Evolutionary conservation across 2,113 vertebrate species (phyloP), one percentile per base, ranked within the genome.

Genomic region (Eretmochelys imbricata): DNA sequence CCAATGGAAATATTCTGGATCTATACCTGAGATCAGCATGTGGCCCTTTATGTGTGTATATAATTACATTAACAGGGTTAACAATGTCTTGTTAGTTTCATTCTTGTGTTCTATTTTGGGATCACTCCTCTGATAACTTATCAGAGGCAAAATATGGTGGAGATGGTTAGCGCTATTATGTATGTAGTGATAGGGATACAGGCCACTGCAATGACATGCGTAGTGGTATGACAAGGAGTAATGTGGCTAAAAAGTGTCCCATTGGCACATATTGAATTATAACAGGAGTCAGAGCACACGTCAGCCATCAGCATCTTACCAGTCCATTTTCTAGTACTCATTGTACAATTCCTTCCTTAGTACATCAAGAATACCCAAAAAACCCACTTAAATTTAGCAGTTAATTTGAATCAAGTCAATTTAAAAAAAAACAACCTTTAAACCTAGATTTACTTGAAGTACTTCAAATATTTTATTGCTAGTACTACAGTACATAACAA

Each of bases 401-500:
- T 84, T 59, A 85, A 65, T 82, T 97, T 96, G 91, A 95, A 80
- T 97, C 89, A 86, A 94, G 42, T 35, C 38, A 80, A 92, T 97
- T 97, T 59, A 85, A 94, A 97, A 38, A 57, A 79, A 50, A 65
- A 48, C 75, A 87, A 65, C 80, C 82, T 96, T 96, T 96, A 94
- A 95, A 95, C 91, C 79, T 91, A 88, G 84, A 94, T 98, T 96
- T 91, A 59, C 89, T 95, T 96, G 93, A 98, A 97, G 89, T 94
- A 95, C 93, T 98, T 97, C 93, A 93, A 97, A 96, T 97, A 96
- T 97, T 98, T 98, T 98, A 98, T 98, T 97, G 95, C 94, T 93
- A 6, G 6, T 91, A 96, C 93, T 97, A 97, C 87, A 97, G 96
- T 93, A 98, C 97, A 95, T 97, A 98, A 98, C 90, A 96, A 96